These are phyloP conservation scores for Brachionus asplanchnoidis DNA, from an alignment of 1,140 invertebrate genomes.

Conservation along the genomic window DNA sequence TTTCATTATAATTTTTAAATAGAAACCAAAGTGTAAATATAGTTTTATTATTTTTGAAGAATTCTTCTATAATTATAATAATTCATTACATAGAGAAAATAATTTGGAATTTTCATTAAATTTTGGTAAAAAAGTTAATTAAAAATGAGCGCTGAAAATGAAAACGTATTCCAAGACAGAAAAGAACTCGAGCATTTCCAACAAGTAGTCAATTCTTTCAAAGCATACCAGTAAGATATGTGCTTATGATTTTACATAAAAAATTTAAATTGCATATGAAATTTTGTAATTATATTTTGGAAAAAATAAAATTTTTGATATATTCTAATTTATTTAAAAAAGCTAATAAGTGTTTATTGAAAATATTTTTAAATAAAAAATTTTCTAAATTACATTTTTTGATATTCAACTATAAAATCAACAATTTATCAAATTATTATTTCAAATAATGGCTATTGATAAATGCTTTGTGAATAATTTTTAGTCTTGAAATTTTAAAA, in stretches of 20 bases:
- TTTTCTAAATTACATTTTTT: too few relatives aligned
- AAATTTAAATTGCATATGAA: neutral
- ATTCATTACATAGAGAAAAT: slow-evolving; percentile 8
- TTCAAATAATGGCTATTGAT: too few relatives aligned
- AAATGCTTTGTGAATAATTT: too few relatives aligned
- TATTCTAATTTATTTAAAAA: neutral
- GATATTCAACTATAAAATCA: too few relatives aligned
- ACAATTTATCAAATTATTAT: too few relatives aligned
- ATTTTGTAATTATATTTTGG: neutral
- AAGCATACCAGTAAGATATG: slow-evolving; percentile 1
- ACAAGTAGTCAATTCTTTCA: neutral
- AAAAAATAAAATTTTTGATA: neutral
- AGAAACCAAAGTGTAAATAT: neutral
- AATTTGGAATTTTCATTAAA: slow-evolving; percentile 7
- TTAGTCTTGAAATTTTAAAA: too few relatives aligned
- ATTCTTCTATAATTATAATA: neutral
- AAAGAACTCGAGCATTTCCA: slow-evolving; percentile 16
- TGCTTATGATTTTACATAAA: neutral
- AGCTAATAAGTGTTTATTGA: too few relatives aligned
- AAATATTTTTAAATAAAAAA: too few relatives aligned
- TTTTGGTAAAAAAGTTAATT: neutral
- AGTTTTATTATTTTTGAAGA: neutral
- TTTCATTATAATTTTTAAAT: neutral
- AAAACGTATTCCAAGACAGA: slow-evolving; percentile 11
- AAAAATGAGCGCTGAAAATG: neutral